Evolutionary conservation across 2,888 invertebrate species (phyloP).

Genomic region (Opisthograptis luteolata): DNA sequence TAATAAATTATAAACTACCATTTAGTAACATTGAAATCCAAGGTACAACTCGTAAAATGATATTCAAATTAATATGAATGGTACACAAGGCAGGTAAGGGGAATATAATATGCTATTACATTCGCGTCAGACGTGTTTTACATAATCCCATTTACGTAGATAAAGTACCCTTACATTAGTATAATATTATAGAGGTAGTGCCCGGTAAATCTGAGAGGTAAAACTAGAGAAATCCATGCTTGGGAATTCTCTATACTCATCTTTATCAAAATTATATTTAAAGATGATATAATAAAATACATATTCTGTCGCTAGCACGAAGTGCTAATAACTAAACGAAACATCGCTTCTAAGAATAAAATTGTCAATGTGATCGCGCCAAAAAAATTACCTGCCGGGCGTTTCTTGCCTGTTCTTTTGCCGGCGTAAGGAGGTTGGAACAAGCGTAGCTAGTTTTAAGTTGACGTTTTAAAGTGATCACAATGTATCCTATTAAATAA

Average conservation of each 20-base stretch:
- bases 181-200: constrained; percentile 17
- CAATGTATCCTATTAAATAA: too few relatives aligned
- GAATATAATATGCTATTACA: constrained; percentile 35
- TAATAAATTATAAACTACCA: constrained; percentile 6
- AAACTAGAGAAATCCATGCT: neutral
- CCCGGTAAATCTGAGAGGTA: constrained; percentile 12
- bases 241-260: neutral
- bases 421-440: too few relatives aligned
- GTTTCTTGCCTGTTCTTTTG: too few relatives aligned
- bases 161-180: constrained; percentile 26
- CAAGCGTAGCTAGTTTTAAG: too few relatives aligned
- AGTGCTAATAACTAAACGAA: too few relatives aligned
- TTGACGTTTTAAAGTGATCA: too few relatives aligned
- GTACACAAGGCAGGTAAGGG: constrained; percentile 30
- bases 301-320: too few relatives aligned
- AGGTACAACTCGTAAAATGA: constrained; percentile 23
- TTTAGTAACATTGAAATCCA: constrained; percentile 23
- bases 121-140: constrained; percentile 28
- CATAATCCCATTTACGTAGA: constrained; percentile 31
- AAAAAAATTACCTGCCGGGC: too few relatives aligned
- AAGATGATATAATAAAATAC: too few relatives aligned
- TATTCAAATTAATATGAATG: constrained; percentile 33
- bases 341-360: too few relatives aligned
- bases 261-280: too few relatives aligned
- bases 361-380: too few relatives aligned